These are phyloP conservation scores for Drosophila borborema DNA, from an alignment of 2,888 invertebrate species.

Conservation along the genomic window DNA sequence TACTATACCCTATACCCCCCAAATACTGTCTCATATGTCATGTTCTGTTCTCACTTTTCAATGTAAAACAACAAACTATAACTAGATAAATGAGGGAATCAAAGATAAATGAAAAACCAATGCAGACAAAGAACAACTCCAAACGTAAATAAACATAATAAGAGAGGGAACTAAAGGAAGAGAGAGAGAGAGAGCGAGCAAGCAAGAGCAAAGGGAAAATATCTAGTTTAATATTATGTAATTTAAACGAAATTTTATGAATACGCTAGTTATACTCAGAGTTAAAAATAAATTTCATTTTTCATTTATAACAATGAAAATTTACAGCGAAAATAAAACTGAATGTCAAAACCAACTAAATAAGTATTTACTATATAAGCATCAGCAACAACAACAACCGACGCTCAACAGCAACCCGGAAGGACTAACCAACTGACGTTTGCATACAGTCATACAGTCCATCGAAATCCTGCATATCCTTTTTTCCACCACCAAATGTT, in stretches of 20 bases:
- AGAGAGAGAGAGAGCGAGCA: slow-evolving; percentile 6
- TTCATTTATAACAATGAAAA: slow-evolving; percentile 76
- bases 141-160: slow-evolving; percentile 17
- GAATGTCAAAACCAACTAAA: slow-evolving; percentile 63
- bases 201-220: slow-evolving; percentile 53
- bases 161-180: slow-evolving; percentile 1
- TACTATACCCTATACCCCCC: background rate
- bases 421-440: slow-evolving; percentile 38
- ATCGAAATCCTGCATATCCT: slow-evolving; percentile 8
- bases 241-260: slow-evolving; percentile 77
- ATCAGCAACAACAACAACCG: slow-evolving; percentile 24
- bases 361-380: slow-evolving; percentile 10
- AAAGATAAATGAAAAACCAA: slow-evolving; percentile 41
- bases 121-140: slow-evolving; percentile 30
- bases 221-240: slow-evolving; percentile 80
- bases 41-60: slow-evolving; percentile 20
- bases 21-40: slow-evolving; percentile 13
- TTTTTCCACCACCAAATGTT: slow-evolving; percentile 38
- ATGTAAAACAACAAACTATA: slow-evolving; percentile 19
- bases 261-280: slow-evolving; percentile 74
- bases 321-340: slow-evolving; percentile 74
- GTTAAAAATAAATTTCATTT: slow-evolving; percentile 61
- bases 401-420: slow-evolving; percentile 38
- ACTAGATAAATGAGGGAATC: slow-evolving; percentile 69
- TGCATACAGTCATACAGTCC: slow-evolving; percentile 8